Percentiles rank a stretch among this genome's conserved stretches.
Conservation (phyloP, 2,113 vertebrate genomes). For the Cardinalis cardinalis region DNA sequence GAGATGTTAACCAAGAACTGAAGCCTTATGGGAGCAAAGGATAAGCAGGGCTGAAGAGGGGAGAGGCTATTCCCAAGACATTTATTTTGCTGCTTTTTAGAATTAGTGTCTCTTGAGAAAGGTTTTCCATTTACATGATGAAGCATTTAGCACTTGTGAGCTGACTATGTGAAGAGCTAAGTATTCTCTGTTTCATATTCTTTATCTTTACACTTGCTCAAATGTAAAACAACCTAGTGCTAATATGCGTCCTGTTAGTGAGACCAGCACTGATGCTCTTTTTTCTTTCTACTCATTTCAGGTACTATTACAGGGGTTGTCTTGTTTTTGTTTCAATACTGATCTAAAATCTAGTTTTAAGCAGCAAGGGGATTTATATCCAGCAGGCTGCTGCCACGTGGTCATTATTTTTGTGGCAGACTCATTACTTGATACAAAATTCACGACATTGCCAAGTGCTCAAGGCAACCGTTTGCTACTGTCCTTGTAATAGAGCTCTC, state of each 20-base stretch:
- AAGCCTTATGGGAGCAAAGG: background rate
- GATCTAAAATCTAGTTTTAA: conserved; percentile 27
- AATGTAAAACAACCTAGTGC: background rate
- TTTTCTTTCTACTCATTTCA: background rate
- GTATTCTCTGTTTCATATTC: background rate
- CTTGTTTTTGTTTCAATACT: conserved; percentile 5
- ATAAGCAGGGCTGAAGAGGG: background rate
- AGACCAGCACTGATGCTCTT: background rate
- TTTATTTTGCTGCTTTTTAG: background rate
- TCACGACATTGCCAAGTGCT: background rate
- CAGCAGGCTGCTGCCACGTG: background rate
- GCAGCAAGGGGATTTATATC: background rate
- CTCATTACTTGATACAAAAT: conserved; percentile 38
- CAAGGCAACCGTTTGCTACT: background rate
- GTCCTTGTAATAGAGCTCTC: background rate
- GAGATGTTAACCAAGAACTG: conserved; percentile 6
- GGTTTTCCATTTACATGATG: background rate
- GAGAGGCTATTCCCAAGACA: background rate
- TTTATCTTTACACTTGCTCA: background rate
- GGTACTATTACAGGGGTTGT: background rate
- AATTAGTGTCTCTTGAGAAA: background rate
- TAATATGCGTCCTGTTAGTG: background rate
- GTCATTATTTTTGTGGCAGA: conserved; percentile 28
- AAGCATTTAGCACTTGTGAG: background rate
- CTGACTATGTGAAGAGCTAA: background rate